phyloP scores from a whole-genome alignment of 2,797 vertebrate genomes.

The Peromyscus melanophrys region DNA sequence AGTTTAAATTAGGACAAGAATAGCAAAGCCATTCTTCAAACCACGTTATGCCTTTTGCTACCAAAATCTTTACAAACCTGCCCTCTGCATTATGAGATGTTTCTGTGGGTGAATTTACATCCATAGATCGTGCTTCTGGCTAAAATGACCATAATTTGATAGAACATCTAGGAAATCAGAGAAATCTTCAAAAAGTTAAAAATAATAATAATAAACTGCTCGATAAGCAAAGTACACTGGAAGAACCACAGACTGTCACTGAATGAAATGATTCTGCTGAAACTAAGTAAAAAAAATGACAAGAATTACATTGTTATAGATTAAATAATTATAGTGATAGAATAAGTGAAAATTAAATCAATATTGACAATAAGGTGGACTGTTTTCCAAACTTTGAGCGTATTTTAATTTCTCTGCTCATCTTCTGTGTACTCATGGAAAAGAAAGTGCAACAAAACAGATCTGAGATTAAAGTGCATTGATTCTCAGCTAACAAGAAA shows the following conservation, averaged over 20 bases:
- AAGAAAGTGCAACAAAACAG: background rate
- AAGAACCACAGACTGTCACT: background rate
- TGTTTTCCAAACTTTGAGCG: background rate
- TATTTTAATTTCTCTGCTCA: background rate
- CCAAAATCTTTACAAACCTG: background rate
- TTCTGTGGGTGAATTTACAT: background rate
- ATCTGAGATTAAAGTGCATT: too few relatives aligned
- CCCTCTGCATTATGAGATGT: background rate
- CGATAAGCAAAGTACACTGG: background rate
- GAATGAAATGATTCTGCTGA: conserved; percentile 20
- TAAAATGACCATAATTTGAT: background rate
- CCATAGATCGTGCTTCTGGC: conserved; percentile 6
- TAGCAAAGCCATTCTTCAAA: conserved; percentile 29
- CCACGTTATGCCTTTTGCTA: background rate
- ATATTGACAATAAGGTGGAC: background rate
- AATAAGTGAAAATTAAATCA: background rate
- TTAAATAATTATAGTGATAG: background rate
- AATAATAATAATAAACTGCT: background rate
- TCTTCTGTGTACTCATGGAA: background rate
- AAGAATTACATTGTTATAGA: background rate
- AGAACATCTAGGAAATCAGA: background rate
- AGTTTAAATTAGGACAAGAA: background rate
- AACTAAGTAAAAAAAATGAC: background rate
- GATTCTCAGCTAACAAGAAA: background rate
- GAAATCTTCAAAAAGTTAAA: background rate